phyloP scores from a whole-genome alignment of 2,797 vertebrate species.

The Presbytis comata region DNA sequence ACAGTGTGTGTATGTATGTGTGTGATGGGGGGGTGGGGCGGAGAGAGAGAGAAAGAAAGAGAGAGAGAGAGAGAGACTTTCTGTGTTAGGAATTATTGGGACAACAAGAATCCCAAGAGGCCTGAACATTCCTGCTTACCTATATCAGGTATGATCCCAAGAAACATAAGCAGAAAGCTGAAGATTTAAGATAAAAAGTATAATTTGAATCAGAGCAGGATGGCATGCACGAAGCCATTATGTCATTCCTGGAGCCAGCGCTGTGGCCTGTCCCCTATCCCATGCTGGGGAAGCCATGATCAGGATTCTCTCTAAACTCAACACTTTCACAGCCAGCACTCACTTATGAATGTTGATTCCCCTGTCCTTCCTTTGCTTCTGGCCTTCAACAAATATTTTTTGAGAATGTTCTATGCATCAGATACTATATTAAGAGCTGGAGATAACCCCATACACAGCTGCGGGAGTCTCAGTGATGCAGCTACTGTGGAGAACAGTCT shows the following conservation, averaged over 20 bases:
- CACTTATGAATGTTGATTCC: background rate
- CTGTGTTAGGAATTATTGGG: background rate
- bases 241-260: background rate
- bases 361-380: background rate
- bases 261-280: background rate
- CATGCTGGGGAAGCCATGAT: too few species aligned
- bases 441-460: background rate
- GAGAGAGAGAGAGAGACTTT: background rate
- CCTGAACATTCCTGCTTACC: background rate
- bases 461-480: too few species aligned
- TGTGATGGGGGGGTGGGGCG: background rate
- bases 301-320: background rate
- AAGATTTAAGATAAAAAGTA: background rate
- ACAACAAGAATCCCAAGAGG: background rate
- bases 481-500: background rate
- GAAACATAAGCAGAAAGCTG: background rate
- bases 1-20: background rate
- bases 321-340: background rate
- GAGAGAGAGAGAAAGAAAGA: background rate
- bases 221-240: rapidly evolving
- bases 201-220: background rate
- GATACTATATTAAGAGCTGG: background rate
- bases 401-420: background rate
- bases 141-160: background rate
- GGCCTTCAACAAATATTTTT: background rate